Conservation (phyloP, 2,888 invertebrate species). For the Epicampocera succincta region DNA sequence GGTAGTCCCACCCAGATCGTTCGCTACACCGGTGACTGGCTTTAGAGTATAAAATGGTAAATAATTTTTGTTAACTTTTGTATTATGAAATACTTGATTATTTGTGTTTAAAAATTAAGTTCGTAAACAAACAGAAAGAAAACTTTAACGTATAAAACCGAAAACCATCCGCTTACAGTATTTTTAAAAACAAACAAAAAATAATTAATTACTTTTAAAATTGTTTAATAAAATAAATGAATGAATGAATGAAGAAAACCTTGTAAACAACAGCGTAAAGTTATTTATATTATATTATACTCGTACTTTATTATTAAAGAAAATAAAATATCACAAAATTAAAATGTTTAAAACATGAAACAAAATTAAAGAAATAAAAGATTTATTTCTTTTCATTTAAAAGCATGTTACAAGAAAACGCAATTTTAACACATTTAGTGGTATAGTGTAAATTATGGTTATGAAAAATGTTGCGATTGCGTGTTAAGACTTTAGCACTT, state of each 20-base stretch:
- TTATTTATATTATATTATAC: conserved; percentile 13
- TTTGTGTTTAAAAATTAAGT: no score
- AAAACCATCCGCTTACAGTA: no score
- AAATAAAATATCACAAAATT: conserved; percentile 30
- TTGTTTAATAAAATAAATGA: no score
- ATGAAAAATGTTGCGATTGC: conserved; percentile 57
- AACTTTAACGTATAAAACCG: no score
- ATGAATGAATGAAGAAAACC: conserved; percentile 18
- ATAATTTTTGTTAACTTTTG: no score
- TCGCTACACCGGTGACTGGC: no score
- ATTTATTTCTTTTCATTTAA: background rate
- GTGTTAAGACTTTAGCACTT: conserved; percentile 45
- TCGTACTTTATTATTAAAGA: conserved; percentile 3
- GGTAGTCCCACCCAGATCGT: no score
- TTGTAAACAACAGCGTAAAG: conserved; percentile 53
- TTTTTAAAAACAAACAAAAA: background rate
- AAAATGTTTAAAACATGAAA: conserved; percentile 48
- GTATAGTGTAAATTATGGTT: conserved; percentile 58
- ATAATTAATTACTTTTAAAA: background rate
- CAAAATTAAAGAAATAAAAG: conserved; percentile 17
- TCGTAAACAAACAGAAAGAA: no score
- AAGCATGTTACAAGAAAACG: conserved; percentile 47
- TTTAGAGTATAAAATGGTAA: no score
- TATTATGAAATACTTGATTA: no score
- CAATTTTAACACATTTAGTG: conserved; percentile 58